phyloP scores from a whole-genome alignment of 2,113 vertebrate species.

The Varanus salvator region DNA sequence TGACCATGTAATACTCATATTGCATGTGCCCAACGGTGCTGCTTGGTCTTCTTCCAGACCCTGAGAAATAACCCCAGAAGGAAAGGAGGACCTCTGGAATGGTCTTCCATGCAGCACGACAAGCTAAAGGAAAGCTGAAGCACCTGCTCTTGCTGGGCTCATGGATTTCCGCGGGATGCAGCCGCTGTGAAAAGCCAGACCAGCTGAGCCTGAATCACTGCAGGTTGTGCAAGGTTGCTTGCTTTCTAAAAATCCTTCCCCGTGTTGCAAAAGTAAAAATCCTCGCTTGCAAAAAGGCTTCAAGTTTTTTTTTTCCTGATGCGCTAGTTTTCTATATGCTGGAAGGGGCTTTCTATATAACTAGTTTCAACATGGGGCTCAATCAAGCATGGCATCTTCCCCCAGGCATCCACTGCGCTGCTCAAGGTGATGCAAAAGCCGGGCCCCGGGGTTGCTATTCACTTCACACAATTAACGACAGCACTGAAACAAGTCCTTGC shows the following conservation, averaged over 20 bases:
- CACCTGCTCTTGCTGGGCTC: not conserved
- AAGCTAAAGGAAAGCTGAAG: not conserved
- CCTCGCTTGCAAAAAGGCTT: not conserved
- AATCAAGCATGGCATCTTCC: not conserved
- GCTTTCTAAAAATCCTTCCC: too few species aligned
- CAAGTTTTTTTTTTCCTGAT: not conserved
- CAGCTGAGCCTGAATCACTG: not conserved
- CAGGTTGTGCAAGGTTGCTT: too few species aligned
- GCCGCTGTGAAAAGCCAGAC: not conserved
- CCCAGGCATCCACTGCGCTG: not conserved
- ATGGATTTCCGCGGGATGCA: not conserved
- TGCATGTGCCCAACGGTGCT: not conserved
- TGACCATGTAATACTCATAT: not conserved
- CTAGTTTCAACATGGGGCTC: not conserved
- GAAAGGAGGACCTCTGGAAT: not conserved
- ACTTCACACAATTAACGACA: not conserved
- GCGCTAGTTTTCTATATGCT: not conserved
- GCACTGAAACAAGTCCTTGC: not conserved
- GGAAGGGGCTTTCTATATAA: not conserved
- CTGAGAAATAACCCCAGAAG: not conserved
- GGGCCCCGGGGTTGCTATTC: not conserved
- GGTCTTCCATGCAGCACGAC: not conserved
- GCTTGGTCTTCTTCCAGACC: not conserved
- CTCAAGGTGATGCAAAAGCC: not conserved
- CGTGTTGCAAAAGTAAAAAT: too few species aligned